Percentiles rank a stretch among this genome's conserved stretches.
These are phyloP conservation scores for Euplexia lucipara DNA, from an alignment of 2,888 invertebrate species.

Conservation along the genomic window DNA sequence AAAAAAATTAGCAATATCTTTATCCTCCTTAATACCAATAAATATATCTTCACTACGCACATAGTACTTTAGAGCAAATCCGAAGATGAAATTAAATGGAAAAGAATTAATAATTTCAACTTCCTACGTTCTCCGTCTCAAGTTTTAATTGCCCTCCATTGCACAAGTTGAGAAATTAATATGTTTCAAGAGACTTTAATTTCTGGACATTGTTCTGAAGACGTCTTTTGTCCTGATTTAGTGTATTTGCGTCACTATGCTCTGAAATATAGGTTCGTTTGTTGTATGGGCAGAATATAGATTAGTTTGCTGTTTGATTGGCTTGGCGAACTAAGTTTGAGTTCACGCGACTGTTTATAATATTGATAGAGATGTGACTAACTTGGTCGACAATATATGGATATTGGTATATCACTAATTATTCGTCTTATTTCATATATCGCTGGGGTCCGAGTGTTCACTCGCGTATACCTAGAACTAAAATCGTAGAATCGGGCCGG, in stretches of 20 bases:
- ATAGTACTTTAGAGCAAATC: constrained; percentile 38
- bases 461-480: no score
- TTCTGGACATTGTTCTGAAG: constrained; percentile 72
- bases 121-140: constrained; percentile 77
- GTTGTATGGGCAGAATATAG: constrained; percentile 1
- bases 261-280: constrained; percentile 1
- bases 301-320: constrained; percentile 33
- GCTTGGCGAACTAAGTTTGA: constrained; percentile 13
- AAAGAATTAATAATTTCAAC: constrained; percentile 80
- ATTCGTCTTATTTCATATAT: neutral
- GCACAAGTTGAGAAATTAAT: constrained; percentile 85
- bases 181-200: constrained; percentile 78
- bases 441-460: no score
- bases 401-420: neutral
- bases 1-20: constrained; percentile 9
- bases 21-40: constrained; percentile 22
- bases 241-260: constrained; percentile 37
- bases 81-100: constrained; percentile 77
- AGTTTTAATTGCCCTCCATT: constrained; percentile 87
- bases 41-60: constrained; percentile 27
- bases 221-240: constrained; percentile 67
- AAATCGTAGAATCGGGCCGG: no score
- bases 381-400: neutral
- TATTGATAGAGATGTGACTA: neutral
- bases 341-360: neutral